Percentiles rank a stretch among this genome's conserved stretches.
phyloP scores from a whole-genome alignment of 2,113 vertebrate species.

The Silurus asotus region DNA sequence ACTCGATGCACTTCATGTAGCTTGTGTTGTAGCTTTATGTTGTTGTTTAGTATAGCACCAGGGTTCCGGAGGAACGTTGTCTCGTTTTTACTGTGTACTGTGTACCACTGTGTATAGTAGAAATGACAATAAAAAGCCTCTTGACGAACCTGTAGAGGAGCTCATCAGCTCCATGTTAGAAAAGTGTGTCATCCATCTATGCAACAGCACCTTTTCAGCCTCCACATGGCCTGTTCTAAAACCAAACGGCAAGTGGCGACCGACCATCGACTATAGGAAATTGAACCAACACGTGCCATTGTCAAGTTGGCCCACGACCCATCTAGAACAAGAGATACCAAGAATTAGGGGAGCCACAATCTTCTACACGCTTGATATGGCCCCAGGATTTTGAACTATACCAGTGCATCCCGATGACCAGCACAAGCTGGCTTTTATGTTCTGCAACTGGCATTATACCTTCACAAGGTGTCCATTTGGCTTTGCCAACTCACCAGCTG shows the following conservation, averaged over 20 bases:
- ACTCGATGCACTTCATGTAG: too few relatives aligned
- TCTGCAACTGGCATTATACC: neutral
- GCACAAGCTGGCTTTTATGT: slow-evolving; percentile 18
- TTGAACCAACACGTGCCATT: neutral
- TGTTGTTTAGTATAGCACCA: too few relatives aligned
- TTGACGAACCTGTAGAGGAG: too few relatives aligned
- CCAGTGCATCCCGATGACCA: neutral
- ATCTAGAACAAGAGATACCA: neutral
- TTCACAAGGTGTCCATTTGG: neutral
- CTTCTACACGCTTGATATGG: neutral
- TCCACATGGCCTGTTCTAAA: too few relatives aligned
- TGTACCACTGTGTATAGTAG: too few relatives aligned
- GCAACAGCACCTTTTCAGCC: too few relatives aligned
- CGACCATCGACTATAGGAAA: neutral
- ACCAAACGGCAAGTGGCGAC: neutral
- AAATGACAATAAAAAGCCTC: too few relatives aligned
- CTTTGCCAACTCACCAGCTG: neutral
- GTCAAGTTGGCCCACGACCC: neutral
- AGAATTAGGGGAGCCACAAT: neutral
- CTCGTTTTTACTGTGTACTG: too few relatives aligned
- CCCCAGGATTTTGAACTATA: slow-evolving; percentile 5
- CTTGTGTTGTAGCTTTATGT: too few relatives aligned
- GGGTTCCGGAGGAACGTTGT: too few relatives aligned
- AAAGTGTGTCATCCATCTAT: neutral
- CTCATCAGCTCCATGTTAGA: neutral